Base-by-base conservation (phyloP, 1,140 invertebrate genomes). In the Linepithema humile region DNA sequence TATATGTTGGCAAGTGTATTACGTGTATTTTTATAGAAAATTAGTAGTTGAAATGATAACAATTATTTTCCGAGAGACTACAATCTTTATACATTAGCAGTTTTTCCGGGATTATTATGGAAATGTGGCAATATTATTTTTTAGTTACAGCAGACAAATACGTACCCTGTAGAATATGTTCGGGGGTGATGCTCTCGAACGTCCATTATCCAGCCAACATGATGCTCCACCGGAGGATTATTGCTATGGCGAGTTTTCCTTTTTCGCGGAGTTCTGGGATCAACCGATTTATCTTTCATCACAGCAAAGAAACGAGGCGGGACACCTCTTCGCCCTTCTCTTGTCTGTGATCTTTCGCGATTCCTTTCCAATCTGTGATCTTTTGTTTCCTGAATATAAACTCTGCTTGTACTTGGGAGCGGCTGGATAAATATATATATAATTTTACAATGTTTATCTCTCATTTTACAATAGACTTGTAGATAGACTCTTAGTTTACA, bases 131-230 rank as follows among this genome's bases (percentile, higher is more conserved):
- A 15, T 7, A 20, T 72, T 35, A 48, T 23, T n/a, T 67, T 29
- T 50, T 9, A 48, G 2, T 12, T 48, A n/a, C n/a, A 32, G 17
- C 10, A 5, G 23, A 20, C 3, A 35, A n/a, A 4, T 53, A 77
- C 65, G 90, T 92, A 96, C 96, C 96, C 96, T 9, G 96, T 95
- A 82, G 97, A 98, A 80, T 96, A 96, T 26, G 97, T 98, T 82
- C 97, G 94, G 10, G 96, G 96, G 23, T 97, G 94, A 93, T 98
- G 97, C 91, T 98, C 97, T 89, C 97, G 96, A 5, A 97, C 96
- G 93, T 99, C 98, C 95, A 99, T 97, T 84, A 99, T 97, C 99
- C 99, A 99, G 29, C 99, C 99, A 50, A 99, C 98, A 92, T 99
- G 98, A 91, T 98, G 97, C 92, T 99, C 99, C 55, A 98, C 96